Conservation (phyloP, 2,113 vertebrate species). For the Podarcis muralis region DNA sequence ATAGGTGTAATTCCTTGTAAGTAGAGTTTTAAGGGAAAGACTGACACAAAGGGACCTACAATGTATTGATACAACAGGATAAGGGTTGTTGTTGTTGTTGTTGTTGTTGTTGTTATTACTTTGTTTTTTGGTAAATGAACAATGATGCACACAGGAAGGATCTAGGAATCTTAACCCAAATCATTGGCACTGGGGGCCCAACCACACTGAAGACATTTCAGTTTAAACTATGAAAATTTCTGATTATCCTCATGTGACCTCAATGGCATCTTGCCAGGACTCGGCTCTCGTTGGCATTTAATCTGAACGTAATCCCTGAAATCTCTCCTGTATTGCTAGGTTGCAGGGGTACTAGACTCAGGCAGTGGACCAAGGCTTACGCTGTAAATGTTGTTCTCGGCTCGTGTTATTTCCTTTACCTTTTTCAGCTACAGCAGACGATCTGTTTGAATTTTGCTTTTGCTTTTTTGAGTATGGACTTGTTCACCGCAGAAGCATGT, state of each 20-base stretch:
- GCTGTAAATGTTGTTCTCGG: constrained; percentile 41
- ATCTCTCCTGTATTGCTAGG: constrained; percentile 39
- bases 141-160: no score
- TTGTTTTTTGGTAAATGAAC: no score
- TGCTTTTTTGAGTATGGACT: neutral
- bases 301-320: constrained; percentile 60
- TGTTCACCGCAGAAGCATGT: neutral
- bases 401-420: constrained; percentile 6
- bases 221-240: constrained; percentile 37
- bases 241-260: constrained; percentile 54
- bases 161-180: constrained; percentile 27
- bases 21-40: no score
- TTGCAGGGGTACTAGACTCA: constrained; percentile 31
- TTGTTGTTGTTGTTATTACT: no score
- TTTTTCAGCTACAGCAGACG: constrained; percentile 8
- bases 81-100: no score
- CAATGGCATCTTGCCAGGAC: constrained; percentile 20
- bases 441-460: constrained; percentile 11
- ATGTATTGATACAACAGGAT: no score
- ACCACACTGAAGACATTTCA: constrained; percentile 41
- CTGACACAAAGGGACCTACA: no score
- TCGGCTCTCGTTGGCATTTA: constrained; percentile 56
- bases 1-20: no score
- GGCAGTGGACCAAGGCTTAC: neutral
- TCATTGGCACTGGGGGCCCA: neutral